Evolutionary conservation across 2,888 invertebrate species (phyloP).

Genomic region (Netelia inedita): DNA sequence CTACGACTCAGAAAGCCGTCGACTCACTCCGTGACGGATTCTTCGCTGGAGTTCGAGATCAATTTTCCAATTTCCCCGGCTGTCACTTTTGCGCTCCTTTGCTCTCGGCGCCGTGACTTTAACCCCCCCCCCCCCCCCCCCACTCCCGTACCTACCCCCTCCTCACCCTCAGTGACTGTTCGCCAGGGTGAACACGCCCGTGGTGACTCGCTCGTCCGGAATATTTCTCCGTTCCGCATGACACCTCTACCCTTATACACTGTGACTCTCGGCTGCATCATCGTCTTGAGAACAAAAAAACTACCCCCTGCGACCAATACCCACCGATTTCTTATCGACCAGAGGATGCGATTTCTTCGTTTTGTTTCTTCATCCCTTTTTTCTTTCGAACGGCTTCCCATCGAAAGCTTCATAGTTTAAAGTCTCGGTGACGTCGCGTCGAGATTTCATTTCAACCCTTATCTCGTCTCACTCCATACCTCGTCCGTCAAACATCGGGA

Average conservation of each 20-base stretch:
- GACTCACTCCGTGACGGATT: conserved; percentile 69
- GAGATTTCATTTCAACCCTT: background rate
- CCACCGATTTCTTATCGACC: conserved; percentile 22
- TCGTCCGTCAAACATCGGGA: background rate
- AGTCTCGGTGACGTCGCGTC: conserved; percentile 15
- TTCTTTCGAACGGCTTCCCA: background rate
- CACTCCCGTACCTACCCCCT: too few relatives aligned
- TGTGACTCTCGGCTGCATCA: conserved; percentile 19
- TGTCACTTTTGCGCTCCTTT: conserved; percentile 77
- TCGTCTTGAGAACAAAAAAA: conserved; percentile 3
- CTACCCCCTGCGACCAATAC: background rate
- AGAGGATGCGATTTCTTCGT: background rate
- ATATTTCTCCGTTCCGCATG: conserved; percentile 75
- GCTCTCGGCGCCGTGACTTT: conserved; percentile 69
- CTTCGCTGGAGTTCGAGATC: conserved; percentile 76
- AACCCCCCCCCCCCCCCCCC: conserved; percentile 9
- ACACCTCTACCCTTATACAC: conserved; percentile 32
- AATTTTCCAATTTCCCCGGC: conserved; percentile 83
- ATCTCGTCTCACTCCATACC: conserved; percentile 35
- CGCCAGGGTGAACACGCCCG: conserved; percentile 31
- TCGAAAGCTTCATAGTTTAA: background rate
- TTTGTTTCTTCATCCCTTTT: background rate
- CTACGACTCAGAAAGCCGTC: conserved; percentile 40
- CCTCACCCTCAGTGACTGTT: conserved; percentile 26
- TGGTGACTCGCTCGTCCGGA: conserved; percentile 72